A percentile compares a stretch with the other conserved stretches of the same genome.
These are phyloP conservation scores for Physeter macrocephalus DNA, from an alignment of 2,113 vertebrate genomes.

Conservation along the genomic window DNA sequence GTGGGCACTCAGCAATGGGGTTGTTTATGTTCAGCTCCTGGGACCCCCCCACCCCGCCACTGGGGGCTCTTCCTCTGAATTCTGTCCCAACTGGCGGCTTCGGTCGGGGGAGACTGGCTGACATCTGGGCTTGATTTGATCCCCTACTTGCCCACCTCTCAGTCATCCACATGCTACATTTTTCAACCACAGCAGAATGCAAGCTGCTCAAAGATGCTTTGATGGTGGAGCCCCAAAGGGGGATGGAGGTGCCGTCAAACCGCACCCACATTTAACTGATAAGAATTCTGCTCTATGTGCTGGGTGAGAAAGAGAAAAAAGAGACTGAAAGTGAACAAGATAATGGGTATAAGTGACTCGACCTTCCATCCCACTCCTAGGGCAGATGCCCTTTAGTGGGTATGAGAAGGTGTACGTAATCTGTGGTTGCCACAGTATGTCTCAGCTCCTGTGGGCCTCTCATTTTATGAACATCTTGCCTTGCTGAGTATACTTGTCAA, in stretches of 20 bases:
- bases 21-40: neutral
- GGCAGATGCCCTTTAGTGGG: neutral
- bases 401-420: neutral
- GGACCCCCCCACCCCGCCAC: neutral
- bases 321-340: neutral
- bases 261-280: neutral
- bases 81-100: neutral
- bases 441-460: neutral
- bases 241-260: neutral
- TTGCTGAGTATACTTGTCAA: neutral
- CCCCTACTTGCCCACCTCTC: slow-evolving; percentile 15
- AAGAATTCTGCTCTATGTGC: neutral
- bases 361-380: neutral
- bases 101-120: neutral
- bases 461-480: neutral
- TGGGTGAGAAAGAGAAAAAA: neutral
- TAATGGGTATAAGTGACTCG: neutral
- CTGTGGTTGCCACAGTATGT: neutral
- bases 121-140: slow-evolving; percentile 50
- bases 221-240: neutral
- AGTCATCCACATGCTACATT: neutral
- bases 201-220: neutral
- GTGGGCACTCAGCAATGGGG: neutral
- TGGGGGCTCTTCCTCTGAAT: neutral
- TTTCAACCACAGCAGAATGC: neutral